Evolutionary conservation across 2,888 invertebrate genomes (phyloP), one percentile per base, ranked within the genome.

Genomic region (Cheilosia vernalis): DNA sequence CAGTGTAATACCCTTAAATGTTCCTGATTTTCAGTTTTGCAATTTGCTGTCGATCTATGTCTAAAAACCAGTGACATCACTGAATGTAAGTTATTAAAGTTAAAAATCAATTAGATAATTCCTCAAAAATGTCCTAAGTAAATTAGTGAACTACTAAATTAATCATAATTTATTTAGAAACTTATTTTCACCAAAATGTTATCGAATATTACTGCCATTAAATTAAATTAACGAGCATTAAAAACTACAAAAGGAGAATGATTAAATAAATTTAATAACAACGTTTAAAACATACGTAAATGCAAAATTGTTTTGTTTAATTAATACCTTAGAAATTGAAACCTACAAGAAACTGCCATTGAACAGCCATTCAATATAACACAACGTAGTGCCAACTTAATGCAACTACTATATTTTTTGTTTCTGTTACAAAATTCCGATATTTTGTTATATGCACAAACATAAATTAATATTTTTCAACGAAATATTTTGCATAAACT

Each of bases 171-270:
- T 63, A 56, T 66, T 37, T 58, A 58, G 21, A 37, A 37, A 13
- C 37, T 78, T 66, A 44, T 72, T 67, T 77, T 58, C n/a, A 42
- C 51, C 70, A 76, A 63, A 60, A 72, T 81, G 66, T 85, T 77
- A 85, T 85, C 85, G 77, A 85, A 82, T 84, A 76, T 82, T 83
- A 87, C 88, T 88, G 87, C 88, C 86, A 87, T 87, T 79, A 61
- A 70, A 84, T 73, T 83, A 84, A 66, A 74, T 44, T 64, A 80
- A 81, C 83, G 77, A 79, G 64, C 80, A 87, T 81, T 47, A 80
- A 87, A 58, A 70, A 73, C 47, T 85, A 78, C 83, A 73, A n/a
- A 49, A 70, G 24, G 70, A 47, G 44, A 49, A 60, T 37, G 37
- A 42, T 69, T 24, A 44, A 42, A 24, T 17, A 51, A 64, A 63